Base-by-base conservation (phyloP, 2,888 invertebrate genomes). In the Arge pagana region DNA sequence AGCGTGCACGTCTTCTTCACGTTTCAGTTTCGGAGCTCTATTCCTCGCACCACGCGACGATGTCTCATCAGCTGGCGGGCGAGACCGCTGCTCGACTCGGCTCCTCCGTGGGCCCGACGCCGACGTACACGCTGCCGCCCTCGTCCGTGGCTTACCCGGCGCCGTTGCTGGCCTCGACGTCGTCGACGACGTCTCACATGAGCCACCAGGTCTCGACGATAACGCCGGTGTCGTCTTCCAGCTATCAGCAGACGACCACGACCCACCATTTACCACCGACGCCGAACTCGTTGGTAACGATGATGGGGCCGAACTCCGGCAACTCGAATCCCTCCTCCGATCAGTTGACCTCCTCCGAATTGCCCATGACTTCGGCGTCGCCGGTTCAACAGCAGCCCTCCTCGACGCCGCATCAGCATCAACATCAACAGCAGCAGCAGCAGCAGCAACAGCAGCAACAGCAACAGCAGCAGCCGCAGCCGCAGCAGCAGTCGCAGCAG, bases 151-250 rank as follows among this genome's bases (percentile, higher is more conserved):
- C 82, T 3, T 76, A 75, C 52, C 68, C 77, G 19, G 64, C 69
- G 7, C 58, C 76, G 0, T 56, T 76, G 2, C 59, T 76, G 4
- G 69, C 74, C 7, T 65, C 77, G 0, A 66, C 62, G 70, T 84
- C 72, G 78, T 84, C 64, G 72, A 85, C 61, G 79, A 82, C 72
- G 81, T 83, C 53, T 80, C 86, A 36, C 75, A 70, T 86, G 72
- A 73, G 80, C 30, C 76, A 75, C 50, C 72, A 76, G 45, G 59
- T 70, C 10, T 67, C 77, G 0, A 60, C 71, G 3, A 65, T 68
- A 0, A 63, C 67, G 19, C 62, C 68, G 3, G 82, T 71, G 76
- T 83, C 65, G 64, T 85, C 68, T 78, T 81, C 68, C 80, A 72
- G 85, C 30, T 78, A 86, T 26, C 70, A 70, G 24, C 58, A 60